phyloP scores from a whole-genome alignment of 1,140 invertebrate genomes.

The Euura saliciscinereae region DNA sequence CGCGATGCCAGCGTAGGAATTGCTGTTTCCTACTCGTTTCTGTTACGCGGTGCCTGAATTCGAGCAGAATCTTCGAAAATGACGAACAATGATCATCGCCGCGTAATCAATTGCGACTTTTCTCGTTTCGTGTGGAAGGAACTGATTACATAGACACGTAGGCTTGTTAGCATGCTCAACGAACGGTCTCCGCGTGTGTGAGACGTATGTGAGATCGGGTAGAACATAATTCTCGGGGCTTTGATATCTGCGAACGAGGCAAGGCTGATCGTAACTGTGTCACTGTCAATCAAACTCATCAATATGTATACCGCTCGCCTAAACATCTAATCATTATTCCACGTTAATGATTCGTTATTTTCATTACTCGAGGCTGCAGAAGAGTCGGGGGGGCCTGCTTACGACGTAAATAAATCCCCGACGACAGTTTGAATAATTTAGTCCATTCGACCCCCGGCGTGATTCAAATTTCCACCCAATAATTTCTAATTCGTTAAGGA shows the following conservation, averaged over 20 bases:
- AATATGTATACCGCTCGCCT: constrained; percentile 48
- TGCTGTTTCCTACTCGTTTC: too few species aligned
- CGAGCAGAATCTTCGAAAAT: too few species aligned
- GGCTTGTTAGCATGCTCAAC: not conserved
- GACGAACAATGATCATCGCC: too few species aligned
- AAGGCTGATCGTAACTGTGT: constrained; percentile 52
- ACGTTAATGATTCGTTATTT: constrained; percentile 27
- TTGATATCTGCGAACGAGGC: constrained; percentile 10
- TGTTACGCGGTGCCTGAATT: too few species aligned
- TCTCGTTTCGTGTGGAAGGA: not conserved
- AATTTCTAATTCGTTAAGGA: too few species aligned
- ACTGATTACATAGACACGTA: not conserved
- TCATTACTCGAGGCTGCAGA: not conserved
- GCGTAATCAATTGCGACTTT: too few species aligned
- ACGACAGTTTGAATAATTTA: too few species aligned
- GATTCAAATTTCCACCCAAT: too few species aligned
- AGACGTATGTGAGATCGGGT: not conserved
- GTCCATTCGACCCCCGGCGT: too few species aligned
- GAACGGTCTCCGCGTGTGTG: not conserved
- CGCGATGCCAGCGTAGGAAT: too few species aligned
- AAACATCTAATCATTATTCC: constrained; percentile 45
- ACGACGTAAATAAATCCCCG: too few species aligned
- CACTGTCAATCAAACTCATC: constrained; percentile 55
- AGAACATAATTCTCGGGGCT: not conserved
- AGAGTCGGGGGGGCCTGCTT: too few species aligned